Base-by-base conservation (phyloP, 2,113 vertebrate species). In the Callionymus lyra region DNA sequence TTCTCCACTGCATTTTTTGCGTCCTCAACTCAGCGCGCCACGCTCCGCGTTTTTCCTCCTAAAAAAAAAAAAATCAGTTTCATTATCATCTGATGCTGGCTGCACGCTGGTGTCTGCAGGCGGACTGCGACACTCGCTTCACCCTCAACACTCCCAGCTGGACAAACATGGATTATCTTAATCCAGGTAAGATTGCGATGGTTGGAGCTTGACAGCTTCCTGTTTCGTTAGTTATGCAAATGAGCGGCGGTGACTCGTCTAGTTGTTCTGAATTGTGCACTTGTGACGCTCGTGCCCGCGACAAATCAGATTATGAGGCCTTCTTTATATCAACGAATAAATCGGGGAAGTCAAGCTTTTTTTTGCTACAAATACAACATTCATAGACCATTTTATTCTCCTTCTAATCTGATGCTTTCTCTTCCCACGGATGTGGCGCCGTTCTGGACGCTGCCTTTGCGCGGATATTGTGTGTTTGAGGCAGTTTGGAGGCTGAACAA, bases 401-500 rank as follows among this genome's bases (percentile, higher is more conserved):
- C 21, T 4, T 27, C 4, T 27, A 8, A 27, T 27, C 21, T 5
- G 21, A 13, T 6, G 6, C 2, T 15, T 6, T 34, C 33, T 34
- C 10, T 34, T 44, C 11, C 15, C 10, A 9, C 2, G 12, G n/a
- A 16, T 49, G 47, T 55, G 53, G 43, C 35, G 51, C 16, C 40
- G 51, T 64, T 70, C 64, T 71, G 46, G 10, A 64, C 44, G 77
- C 55, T 56, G 66, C 48, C 64, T 44, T 70, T 69, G 65, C 63
- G 21, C 21, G 4, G 21, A 27, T 27, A 8, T 27, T 27, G 21
- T 27, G 21, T 27, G 21, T 27, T 27, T 4, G 21, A 27, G 21
- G 74, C 72, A 52, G 74, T 48, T 55, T 75, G 56, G 66, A 79
- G 73, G 70, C 51, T 53, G 84, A 92, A 97, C 94, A 98, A 98